These are phyloP conservation scores for Ferrisia virgata DNA, from an alignment of 2,888 invertebrate species.

Conservation along the genomic window DNA sequence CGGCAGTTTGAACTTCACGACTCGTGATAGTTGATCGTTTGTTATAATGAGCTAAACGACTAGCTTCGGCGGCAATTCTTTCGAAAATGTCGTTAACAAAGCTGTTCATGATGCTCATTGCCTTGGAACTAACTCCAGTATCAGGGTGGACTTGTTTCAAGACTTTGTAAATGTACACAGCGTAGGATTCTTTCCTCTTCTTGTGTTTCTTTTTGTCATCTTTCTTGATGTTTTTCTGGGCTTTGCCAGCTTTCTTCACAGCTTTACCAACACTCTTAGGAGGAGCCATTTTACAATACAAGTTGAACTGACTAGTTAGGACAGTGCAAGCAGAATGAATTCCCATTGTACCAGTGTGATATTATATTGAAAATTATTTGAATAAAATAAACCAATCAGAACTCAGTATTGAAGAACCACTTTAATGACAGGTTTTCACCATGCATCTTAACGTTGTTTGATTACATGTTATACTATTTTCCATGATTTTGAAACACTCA, in stretches of 20 bases:
- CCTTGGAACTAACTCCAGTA: constrained; percentile 66
- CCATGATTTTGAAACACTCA: too few species aligned
- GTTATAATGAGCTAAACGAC: constrained; percentile 62
- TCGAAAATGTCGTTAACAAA: constrained; percentile 74
- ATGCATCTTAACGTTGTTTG: too few species aligned
- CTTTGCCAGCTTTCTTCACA: constrained; percentile 60
- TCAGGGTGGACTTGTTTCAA: constrained; percentile 63
- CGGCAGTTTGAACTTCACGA: constrained; percentile 69
- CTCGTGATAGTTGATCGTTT: constrained; percentile 64
- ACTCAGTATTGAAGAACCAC: too few species aligned
- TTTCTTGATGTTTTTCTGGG: constrained; percentile 60
- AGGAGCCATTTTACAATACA: constrained; percentile 39
- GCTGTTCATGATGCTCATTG: constrained; percentile 72
- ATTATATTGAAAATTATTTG: too few species aligned
- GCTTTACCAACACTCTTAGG: constrained; percentile 51
- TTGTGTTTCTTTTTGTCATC: constrained; percentile 60
- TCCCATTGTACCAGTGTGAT: too few species aligned
- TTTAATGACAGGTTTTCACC: too few species aligned
- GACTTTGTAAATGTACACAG: constrained; percentile 61
- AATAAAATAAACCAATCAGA: too few species aligned
- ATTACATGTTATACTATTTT: too few species aligned
- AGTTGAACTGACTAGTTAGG: too few species aligned
- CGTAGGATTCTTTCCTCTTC: constrained; percentile 61
- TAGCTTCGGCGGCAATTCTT: constrained; percentile 66
- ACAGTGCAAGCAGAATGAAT: too few species aligned